Evolutionary conservation across 2,113 vertebrate genomes (phyloP).

Genomic region (Willisornis vidua): DNA sequence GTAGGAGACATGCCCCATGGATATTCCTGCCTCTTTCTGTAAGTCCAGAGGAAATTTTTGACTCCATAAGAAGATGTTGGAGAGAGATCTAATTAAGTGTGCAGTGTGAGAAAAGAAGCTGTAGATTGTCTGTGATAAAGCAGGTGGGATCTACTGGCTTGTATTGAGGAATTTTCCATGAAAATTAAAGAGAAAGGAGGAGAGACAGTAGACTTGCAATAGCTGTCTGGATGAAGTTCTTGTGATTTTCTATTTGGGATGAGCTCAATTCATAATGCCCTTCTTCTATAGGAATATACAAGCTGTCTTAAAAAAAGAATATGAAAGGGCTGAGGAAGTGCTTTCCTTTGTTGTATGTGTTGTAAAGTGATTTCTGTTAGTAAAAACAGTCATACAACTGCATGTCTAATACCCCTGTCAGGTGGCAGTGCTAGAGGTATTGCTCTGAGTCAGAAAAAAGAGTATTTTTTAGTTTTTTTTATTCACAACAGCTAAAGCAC

Average conservation of each 20-base stretch:
- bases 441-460: not conserved
- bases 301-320: not conserved
- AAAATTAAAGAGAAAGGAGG: not conserved
- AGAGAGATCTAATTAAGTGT: not conserved
- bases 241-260: not conserved
- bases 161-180: not conserved
- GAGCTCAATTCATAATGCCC: accelerated
- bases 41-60: not conserved
- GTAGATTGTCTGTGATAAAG: not conserved
- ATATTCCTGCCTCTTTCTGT: not conserved
- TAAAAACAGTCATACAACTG: not conserved
- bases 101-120: not conserved
- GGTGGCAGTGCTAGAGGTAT: not conserved
- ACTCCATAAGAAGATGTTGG: not conserved
- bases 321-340: not conserved
- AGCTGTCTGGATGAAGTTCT: not conserved
- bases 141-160: not conserved
- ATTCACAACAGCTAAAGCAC: not conserved
- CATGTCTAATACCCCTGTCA: not conserved
- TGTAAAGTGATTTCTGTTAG: not conserved
- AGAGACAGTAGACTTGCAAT: not conserved
- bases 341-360: not conserved
- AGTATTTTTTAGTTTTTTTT: not conserved
- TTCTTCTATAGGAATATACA: not conserved
- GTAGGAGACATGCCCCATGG: accelerated